phyloP scores from a whole-genome alignment of 2,113 vertebrate species.

The Lethenteron reissneri region DNA sequence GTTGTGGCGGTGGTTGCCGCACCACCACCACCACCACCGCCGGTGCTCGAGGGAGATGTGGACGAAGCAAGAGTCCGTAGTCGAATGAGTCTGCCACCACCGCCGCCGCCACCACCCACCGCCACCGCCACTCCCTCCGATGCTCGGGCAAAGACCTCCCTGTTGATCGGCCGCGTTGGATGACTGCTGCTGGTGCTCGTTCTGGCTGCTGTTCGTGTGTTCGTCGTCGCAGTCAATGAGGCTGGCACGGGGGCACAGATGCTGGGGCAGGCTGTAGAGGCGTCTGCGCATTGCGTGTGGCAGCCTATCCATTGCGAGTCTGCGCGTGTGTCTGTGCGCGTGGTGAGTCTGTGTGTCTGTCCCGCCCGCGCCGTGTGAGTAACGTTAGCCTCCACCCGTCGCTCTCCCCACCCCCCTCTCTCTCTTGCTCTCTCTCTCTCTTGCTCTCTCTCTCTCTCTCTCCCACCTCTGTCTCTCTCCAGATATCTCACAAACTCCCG shows the following conservation, averaged over 20 bases:
- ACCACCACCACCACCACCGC: neutral
- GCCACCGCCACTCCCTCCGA: constrained; percentile 29
- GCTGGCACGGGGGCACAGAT: constrained; percentile 63
- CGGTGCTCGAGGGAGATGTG: neutral
- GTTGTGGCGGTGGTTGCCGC: too few species aligned
- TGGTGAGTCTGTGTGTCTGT: neutral
- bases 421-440: too few species aligned
- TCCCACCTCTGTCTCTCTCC: neutral
- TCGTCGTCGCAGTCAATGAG: constrained; percentile 50
- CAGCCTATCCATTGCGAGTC: constrained; percentile 58
- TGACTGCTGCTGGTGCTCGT: constrained; percentile 18
- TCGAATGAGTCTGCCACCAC: neutral
- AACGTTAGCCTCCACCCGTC: neutral
- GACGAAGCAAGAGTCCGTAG: too few species aligned
- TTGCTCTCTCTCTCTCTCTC: neutral
- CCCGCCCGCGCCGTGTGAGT: neutral
- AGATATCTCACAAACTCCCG: neutral
- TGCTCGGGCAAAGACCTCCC: constrained; percentile 71
- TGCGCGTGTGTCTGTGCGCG: constrained; percentile 22
- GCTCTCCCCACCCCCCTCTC: too few species aligned
- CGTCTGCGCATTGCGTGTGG: constrained; percentile 94
- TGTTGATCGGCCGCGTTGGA: constrained; percentile 70
- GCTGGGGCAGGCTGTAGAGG: constrained; percentile 93
- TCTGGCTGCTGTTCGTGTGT: constrained; percentile 19
- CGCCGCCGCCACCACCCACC: constrained; percentile 39